Base-by-base conservation (phyloP, 2,888 invertebrate species). In the Rhingia campestris region DNA sequence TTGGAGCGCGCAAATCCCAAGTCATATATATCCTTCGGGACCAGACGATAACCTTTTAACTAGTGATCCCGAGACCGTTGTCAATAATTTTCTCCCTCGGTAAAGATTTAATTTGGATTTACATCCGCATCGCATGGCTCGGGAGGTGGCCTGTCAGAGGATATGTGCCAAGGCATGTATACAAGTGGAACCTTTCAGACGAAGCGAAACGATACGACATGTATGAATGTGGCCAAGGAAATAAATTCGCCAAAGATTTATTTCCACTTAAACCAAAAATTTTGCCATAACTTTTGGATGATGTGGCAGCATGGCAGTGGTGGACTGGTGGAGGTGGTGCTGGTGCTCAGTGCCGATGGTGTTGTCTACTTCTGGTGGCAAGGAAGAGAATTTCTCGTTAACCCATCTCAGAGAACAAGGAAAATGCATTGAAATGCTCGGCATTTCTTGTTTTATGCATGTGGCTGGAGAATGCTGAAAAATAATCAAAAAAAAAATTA, bases 261-360 rank as follows among this genome's bases (percentile, higher is more conserved):
- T 84, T 69, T 84, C 82, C 82, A 84, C 82, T 84, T 84, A 79
- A 84, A 79, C 45, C 69, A 79, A 75, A 75, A 84, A 84, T 72
- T 59, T 79, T 64, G 73, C 82, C 79, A 79, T 84, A 84, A 84
- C 82, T 84, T 74, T 74, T 32, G 47, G 74, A 79, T 84, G 82
- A 84, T 70, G 82, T 84, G 77, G 73, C 82, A 72, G 59, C 35
- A 33, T 47, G 12, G 49, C 41, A 35, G 4, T 56, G 58, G 53
- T 39, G 32, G 56, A 41, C 49, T 66, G 59, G 43, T 45, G 70
- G 54, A 33, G 63, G 41, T 22, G 47, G 47, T 67, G 22, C 33
- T 43, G 53, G 4, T 9, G 9, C 10, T 7, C 14, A 32, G 37
- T 14, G 39, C 14, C 41, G 58, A 35, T 56, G 58, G 43, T 67